Base-by-base conservation (phyloP, 2,113 vertebrate genomes). In the Calidris pugnax region DNA sequence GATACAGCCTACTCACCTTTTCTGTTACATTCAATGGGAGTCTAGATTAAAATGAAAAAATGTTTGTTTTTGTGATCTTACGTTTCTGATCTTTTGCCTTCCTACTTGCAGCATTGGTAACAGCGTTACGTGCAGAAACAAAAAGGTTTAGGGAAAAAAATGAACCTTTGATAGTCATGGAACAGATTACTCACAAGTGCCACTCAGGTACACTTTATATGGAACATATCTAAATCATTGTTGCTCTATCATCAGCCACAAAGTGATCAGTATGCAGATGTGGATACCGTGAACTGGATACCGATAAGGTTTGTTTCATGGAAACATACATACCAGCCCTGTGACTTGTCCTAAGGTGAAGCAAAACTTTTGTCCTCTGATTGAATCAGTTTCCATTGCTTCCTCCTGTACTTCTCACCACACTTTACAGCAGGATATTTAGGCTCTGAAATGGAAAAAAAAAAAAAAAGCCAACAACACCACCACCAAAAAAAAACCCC, bases 171-270 rank as follows among this genome's bases (percentile, higher is more conserved):
- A 72, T 56, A 43, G 85, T 87, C 74, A 94, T 43, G 96, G 95
- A 95, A 95, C 74, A 85, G 66, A 93, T 96, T 93, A 96, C 87
- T 97, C 96, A 96, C 77, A 96, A 64, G 80, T 32, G 59, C 67
- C 8, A 2, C 48, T 81, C 19, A 7, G 60, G 90, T 68, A 47
- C 28, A 37, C 26, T 50, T 67, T 75, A 43, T 71, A 66, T 45
- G 24, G 69, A 81, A 27, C 0, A 1, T 51, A 39, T n/a, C 59
- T 91, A 47, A 89, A 56, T 63, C 12, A 9, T 71, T 55, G 30
- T 23, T 63, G 33, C 43, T 72, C 72, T 68, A n/a, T 37, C 55
- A 79, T 62, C 87, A 88, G 91, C 50, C 15, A 78, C 50, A 74
- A 72, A 90, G 35, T 73, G 63, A 89, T 85, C 56, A 43, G 30